A percentile compares a stretch with the other conserved stretches of the same genome.
Evolutionary conservation across 2,797 vertebrate species (phyloP).

Genomic region (Siniperca scherzeri): DNA sequence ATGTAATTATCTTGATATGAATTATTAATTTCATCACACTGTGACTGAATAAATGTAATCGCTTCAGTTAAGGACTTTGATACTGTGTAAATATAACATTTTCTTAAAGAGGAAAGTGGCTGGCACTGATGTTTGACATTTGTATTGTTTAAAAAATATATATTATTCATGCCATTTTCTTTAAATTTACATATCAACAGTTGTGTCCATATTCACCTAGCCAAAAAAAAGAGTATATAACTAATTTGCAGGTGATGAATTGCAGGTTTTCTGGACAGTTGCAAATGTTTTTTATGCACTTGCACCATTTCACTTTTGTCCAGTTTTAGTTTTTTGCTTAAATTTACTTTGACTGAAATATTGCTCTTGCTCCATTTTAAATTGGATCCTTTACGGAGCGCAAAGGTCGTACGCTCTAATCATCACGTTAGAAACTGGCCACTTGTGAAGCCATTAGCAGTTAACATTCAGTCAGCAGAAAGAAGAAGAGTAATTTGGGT

Average conservation of each 20-base stretch:
- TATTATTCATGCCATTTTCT: neutral
- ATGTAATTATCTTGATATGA: constrained; percentile 70
- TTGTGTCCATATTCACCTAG: neutral
- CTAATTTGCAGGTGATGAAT: neutral
- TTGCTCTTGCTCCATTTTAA: constrained; percentile 39
- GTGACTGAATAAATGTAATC: constrained; percentile 59
- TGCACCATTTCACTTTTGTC: neutral
- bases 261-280: neutral
- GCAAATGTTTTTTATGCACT: neutral
- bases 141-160: constrained; percentile 2
- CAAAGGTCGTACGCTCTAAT: constrained; percentile 59
- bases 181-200: neutral
- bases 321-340: constrained; percentile 5
- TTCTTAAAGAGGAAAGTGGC: neutral
- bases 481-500: constrained; percentile 40
- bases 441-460: constrained; percentile 66
- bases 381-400: constrained; percentile 52
- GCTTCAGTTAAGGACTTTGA: constrained; percentile 34
- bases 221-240: neutral
- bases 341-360: constrained; percentile 38
- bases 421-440: constrained; percentile 65
- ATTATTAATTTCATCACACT: constrained; percentile 73
- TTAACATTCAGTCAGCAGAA: constrained; percentile 64
- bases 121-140: neutral
- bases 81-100: constrained; percentile 11